Evolutionary conservation across 2,113 vertebrate genomes (phyloP).

Genomic region (Daubentonia madagascariensis): DNA sequence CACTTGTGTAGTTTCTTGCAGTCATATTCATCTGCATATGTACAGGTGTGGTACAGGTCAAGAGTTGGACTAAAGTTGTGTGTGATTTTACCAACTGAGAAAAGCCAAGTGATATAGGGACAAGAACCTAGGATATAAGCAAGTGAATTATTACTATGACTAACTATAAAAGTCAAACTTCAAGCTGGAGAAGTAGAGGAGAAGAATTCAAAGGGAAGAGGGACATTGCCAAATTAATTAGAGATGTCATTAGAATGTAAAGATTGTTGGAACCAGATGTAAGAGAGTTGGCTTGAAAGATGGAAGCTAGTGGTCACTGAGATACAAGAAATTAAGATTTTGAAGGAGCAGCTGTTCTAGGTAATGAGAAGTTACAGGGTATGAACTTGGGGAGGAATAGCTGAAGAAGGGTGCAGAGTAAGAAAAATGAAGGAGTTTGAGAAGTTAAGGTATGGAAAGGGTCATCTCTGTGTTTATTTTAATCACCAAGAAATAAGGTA

Average conservation of each 20-base stretch:
- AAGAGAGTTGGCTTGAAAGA: background rate
- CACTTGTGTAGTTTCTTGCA: background rate
- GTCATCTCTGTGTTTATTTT: background rate
- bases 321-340: background rate
- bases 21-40: background rate
- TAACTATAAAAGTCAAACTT: background rate
- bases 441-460: background rate
- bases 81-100: background rate
- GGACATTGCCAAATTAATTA: background rate
- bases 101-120: background rate
- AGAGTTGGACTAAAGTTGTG: background rate
- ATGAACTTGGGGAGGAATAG: background rate
- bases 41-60: background rate
- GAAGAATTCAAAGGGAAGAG: background rate
- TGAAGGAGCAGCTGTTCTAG: background rate
- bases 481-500: background rate
- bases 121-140: background rate
- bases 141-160: background rate
- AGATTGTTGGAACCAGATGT: background rate
- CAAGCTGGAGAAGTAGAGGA: background rate
- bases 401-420: background rate
- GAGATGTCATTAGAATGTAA: background rate
- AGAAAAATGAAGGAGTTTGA: background rate
- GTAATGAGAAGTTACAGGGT: background rate
- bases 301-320: background rate